Percentiles rank a stretch among this genome's conserved stretches.
phyloP scores from a whole-genome alignment of 2,113 vertebrate genomes.

The Athene cunicularia region DNA sequence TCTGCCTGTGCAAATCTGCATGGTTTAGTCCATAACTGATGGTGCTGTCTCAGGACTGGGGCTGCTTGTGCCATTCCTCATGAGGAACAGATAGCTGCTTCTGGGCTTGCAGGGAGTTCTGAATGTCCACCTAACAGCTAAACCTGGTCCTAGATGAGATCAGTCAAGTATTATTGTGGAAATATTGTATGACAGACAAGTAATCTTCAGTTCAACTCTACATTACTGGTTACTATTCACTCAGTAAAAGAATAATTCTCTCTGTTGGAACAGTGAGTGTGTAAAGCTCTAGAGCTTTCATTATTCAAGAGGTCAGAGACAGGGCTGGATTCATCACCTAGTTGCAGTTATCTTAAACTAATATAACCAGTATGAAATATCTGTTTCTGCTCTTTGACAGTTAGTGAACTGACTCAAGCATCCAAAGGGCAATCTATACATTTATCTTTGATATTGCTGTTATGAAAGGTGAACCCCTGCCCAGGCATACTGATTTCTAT shows the following conservation, averaged over 20 bases:
- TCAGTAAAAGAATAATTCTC: background rate
- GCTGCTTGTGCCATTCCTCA: background rate
- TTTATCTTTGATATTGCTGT: background rate
- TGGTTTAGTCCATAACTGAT: background rate
- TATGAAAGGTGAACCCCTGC: background rate
- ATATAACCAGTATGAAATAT: background rate
- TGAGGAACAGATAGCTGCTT: background rate
- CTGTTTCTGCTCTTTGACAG: background rate
- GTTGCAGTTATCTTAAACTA: background rate
- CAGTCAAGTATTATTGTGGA: background rate
- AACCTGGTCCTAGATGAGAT: background rate
- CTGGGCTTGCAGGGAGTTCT: background rate
- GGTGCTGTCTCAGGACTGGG: rapidly evolving
- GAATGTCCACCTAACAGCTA: background rate
- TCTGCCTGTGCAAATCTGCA: background rate
- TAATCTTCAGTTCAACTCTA: background rate
- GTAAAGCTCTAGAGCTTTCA: background rate
- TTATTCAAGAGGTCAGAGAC: background rate
- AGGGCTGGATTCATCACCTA: background rate
- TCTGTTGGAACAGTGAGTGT: background rate
- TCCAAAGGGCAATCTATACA: background rate
- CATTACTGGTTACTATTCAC: background rate
- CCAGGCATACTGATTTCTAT: background rate
- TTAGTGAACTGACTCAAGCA: background rate
- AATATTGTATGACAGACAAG: background rate